Evolutionary conservation across 2,113 vertebrate genomes (phyloP).

Genomic region (Delphinus delphis): DNA sequence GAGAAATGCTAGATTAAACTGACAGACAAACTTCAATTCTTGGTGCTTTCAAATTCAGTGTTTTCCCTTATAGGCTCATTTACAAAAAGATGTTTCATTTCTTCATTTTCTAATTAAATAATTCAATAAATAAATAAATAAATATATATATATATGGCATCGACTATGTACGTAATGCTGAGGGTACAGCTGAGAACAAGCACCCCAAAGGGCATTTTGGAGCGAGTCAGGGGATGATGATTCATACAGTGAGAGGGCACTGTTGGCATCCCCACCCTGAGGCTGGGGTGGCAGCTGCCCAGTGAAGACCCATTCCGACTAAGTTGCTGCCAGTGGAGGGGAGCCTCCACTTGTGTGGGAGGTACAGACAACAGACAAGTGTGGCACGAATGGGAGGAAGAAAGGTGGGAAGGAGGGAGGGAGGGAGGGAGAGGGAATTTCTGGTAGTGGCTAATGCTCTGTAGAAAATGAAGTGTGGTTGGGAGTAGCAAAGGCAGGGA

Average conservation of each 20-base stretch:
- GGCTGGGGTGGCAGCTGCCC: background rate
- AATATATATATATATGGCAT: background rate
- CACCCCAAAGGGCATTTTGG: background rate
- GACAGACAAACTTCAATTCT: background rate
- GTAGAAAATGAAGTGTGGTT: background rate
- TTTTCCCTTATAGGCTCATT: background rate
- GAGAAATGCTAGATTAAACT: background rate
- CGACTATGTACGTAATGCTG: background rate
- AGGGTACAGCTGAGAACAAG: background rate
- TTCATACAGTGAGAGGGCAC: background rate
- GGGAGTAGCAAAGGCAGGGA: background rate
- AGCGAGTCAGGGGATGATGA: rapidly evolving
- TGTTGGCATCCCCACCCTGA: background rate
- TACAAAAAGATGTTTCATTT: background rate
- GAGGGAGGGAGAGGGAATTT: background rate
- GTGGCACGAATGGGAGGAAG: background rate
- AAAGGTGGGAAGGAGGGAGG: background rate
- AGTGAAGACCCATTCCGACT: background rate
- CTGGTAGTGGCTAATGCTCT: background rate
- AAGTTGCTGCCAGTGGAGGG: background rate
- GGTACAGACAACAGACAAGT: background rate
- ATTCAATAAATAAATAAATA: background rate
- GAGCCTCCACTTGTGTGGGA: background rate
- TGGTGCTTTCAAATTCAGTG: background rate
- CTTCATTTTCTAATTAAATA: background rate